A percentile compares a stretch with the other conserved stretches of the same genome.
These are phyloP conservation scores for Ferdinandea cuprea DNA, from an alignment of 2,888 invertebrate genomes.

Conservation along the genomic window DNA sequence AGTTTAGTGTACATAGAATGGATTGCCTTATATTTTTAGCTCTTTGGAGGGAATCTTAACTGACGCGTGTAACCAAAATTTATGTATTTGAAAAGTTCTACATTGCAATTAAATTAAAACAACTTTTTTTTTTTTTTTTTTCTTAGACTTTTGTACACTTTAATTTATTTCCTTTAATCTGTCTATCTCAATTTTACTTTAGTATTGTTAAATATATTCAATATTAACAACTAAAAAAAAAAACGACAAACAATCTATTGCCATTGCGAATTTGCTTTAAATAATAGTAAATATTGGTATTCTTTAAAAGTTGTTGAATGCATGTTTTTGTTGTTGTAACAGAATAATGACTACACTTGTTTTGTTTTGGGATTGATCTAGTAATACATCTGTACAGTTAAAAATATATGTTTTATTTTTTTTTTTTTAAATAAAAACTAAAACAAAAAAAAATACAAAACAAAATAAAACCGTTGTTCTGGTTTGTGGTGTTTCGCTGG, in stretches of 20 bases:
- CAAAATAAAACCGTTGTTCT: constrained; percentile 30
- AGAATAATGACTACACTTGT: neutral
- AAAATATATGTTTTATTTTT: constrained; percentile 25
- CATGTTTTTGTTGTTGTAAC: constrained; percentile 17
- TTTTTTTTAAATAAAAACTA: constrained; percentile 19
- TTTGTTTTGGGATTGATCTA: constrained; percentile 29
- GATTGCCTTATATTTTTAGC: too few relatives aligned
- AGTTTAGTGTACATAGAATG: too few relatives aligned
- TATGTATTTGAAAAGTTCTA: neutral
- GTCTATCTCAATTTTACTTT: constrained; percentile 56
- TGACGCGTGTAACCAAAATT: too few relatives aligned
- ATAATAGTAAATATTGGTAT: constrained; percentile 31
- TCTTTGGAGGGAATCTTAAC: too few relatives aligned
- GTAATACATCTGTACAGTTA: constrained; percentile 35
- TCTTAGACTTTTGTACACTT: constrained; percentile 67
- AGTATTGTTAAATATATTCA: constrained; percentile 43
- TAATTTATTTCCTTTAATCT: constrained; percentile 54
- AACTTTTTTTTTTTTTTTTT: constrained; percentile 13
- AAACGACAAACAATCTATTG: constrained; percentile 44
- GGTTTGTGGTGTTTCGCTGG: constrained; percentile 13
- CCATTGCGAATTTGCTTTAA: constrained; percentile 23
- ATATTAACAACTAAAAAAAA: constrained; percentile 43
- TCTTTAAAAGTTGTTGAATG: constrained; percentile 38
- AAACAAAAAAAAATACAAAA: constrained; percentile 37
- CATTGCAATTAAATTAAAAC: constrained; percentile 35